phyloP scores from a whole-genome alignment of 2,888 invertebrate genomes.

The Oxyscelio sp. region DNA sequence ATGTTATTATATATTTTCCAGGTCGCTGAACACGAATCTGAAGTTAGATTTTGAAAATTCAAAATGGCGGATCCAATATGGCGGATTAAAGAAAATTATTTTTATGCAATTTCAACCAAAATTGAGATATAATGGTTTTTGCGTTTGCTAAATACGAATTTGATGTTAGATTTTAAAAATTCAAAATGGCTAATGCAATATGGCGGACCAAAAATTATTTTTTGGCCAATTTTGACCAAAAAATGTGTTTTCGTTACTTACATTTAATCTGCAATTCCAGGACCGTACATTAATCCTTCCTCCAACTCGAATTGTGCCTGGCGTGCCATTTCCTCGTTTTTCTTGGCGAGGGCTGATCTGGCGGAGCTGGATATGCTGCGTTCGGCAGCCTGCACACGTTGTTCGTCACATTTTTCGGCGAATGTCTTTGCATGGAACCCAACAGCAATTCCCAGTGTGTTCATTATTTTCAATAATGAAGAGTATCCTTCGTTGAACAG shows the following conservation, averaged over 20 bases:
- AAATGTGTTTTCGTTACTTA: slow-evolving; percentile 1
- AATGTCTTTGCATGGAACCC: slow-evolving; percentile 1
- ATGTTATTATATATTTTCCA: slow-evolving; percentile 21
- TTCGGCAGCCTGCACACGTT: slow-evolving; percentile 9
- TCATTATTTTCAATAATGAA: slow-evolving; percentile 8
- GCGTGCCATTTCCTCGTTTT: not conserved
- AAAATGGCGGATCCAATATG: slow-evolving; percentile 4
- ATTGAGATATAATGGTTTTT: no score
- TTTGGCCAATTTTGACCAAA: not conserved
- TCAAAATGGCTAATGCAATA: slow-evolving; percentile 1
- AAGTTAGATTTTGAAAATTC: not conserved
- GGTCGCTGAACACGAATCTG: no score
- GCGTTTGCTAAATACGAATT: no score
- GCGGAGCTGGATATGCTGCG: slow-evolving; percentile 16
- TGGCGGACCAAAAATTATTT: slow-evolving; percentile 1
- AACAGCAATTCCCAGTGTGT: slow-evolving; percentile 7
- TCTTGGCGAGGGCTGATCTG: not conserved
- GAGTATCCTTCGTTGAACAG: slow-evolving; percentile 12
- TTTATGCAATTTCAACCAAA: not conserved
- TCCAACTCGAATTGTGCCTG: slow-evolving; percentile 17
- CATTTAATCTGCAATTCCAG: slow-evolving; percentile 17
- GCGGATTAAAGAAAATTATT: not conserved
- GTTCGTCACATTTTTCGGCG: slow-evolving; percentile 2
- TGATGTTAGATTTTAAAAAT: not conserved
- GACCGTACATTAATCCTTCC: slow-evolving; percentile 9